Conservation (phyloP, 1,140 invertebrate species). For the Homarus americanus region DNA sequence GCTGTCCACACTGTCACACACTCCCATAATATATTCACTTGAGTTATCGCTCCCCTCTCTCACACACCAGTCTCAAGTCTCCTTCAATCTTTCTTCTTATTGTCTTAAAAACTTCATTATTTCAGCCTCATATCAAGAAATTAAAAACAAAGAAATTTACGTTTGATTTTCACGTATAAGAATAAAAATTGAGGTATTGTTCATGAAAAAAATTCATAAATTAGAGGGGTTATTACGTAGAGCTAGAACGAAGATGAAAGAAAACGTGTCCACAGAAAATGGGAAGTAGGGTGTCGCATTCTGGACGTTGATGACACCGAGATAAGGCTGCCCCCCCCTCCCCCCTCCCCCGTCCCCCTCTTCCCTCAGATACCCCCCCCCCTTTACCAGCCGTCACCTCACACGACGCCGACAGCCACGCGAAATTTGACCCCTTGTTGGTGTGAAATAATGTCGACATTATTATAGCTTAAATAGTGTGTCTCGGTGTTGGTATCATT, state of each 20-base stretch:
- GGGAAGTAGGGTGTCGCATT: constrained; percentile 46
- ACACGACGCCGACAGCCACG: constrained; percentile 21
- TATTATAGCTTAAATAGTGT: constrained; percentile 20
- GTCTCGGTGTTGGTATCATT: neutral
- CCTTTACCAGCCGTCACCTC: no score
- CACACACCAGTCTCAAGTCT: neutral
- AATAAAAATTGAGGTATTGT: no score
- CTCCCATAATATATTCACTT: constrained; percentile 43
- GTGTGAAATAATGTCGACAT: constrained; percentile 25
- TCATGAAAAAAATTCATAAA: no score
- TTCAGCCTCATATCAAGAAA: no score
- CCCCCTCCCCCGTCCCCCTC: no score
- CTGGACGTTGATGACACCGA: constrained; percentile 38
- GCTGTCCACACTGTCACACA: constrained; percentile 16
- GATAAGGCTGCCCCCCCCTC: constrained; percentile 23
- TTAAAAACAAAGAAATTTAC: no score
- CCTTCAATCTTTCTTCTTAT: neutral
- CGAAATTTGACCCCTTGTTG: constrained; percentile 24
- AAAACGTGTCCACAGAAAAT: constrained; percentile 35
- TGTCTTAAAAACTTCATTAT: no score
- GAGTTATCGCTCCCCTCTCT: neutral
- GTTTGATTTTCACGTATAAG: no score
- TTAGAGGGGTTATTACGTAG: neutral
- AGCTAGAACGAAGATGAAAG: constrained; percentile 31
- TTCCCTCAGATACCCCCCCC: no score